Percentiles rank a stretch among this genome's conserved stretches.
These are phyloP conservation scores for Anguilla megastoma DNA, from an alignment of 2,797 vertebrate species.

Conservation along the genomic window DNA sequence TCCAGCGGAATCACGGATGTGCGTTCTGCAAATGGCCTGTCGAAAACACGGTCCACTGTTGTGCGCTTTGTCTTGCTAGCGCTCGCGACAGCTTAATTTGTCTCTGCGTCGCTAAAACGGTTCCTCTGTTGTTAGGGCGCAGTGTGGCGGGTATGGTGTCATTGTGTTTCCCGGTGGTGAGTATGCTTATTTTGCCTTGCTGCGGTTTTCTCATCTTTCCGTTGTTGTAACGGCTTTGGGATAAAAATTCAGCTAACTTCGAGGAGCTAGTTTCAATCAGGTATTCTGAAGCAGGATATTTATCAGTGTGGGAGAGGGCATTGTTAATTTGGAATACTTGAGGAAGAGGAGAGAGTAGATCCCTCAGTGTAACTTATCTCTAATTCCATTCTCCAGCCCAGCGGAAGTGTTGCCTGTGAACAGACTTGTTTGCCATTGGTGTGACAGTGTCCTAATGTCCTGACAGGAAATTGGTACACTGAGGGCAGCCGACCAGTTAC, in stretches of 20 bases:
- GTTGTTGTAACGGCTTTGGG: neutral
- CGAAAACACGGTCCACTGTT: neutral
- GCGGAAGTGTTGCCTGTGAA: neutral
- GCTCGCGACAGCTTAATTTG: neutral
- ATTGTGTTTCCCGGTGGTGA: neutral
- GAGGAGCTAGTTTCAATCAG: neutral
- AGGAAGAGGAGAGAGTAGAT: neutral
- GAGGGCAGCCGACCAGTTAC: neutral
- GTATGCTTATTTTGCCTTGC: neutral
- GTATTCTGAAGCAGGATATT: neutral
- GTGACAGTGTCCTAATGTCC: neutral
- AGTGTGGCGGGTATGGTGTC: neutral
- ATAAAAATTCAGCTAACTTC: neutral
- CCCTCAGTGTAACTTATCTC: neutral
- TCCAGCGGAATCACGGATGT: neutral
- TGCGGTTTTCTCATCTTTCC: neutral
- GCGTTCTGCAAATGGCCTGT: neutral
- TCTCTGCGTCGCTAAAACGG: neutral
- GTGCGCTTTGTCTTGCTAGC: neutral
- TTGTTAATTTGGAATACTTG: neutral
- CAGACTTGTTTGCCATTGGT: neutral
- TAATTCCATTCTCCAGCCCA: neutral
- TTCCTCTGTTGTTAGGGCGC: no score
- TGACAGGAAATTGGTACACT: neutral
- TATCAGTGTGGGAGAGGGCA: neutral